A percentile compares a stretch with the other conserved stretches of the same genome.
Evolutionary conservation across 2,888 invertebrate species (phyloP).

Genomic region (Nymphalis urticae): DNA sequence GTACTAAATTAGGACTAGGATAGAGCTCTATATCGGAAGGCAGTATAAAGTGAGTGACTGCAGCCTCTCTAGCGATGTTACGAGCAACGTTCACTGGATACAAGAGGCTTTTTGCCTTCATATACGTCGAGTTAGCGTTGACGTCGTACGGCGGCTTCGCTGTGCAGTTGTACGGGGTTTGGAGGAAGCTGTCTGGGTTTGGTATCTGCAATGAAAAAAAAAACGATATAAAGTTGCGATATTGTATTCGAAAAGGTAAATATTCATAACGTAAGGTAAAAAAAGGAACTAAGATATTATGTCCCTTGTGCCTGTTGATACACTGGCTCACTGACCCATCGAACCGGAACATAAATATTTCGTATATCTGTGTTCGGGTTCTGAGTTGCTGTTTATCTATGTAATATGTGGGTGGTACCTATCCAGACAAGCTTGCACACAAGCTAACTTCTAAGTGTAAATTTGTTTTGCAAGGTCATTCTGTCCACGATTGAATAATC

Average conservation of each 20-base stretch:
- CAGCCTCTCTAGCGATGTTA: slow-evolving; percentile 92
- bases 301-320: no score
- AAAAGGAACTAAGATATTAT: no score
- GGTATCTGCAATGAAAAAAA: slow-evolving; percentile 82
- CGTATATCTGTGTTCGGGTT: no score
- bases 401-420: no score
- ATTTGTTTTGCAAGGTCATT: no score
- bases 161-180: slow-evolving; percentile 87
- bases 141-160: slow-evolving; percentile 85
- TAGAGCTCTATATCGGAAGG: slow-evolving; percentile 95
- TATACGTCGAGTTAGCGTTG: slow-evolving; percentile 86
- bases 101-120: slow-evolving; percentile 88
- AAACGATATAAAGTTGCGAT: slow-evolving; percentile 8
- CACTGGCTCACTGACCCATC: no score
- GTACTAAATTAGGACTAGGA: slow-evolving; percentile 90
- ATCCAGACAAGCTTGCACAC: no score
- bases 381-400: no score
- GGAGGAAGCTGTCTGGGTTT: slow-evolving; percentile 82
- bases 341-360: no score
- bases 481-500: no score
- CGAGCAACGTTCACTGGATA: slow-evolving; percentile 96
- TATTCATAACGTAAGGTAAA: neutral
- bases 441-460: neutral
- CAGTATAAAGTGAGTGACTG: slow-evolving; percentile 90
- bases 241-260: neutral